Percentiles rank a stretch among this genome's conserved stretches.
Evolutionary conservation across 2,888 invertebrate species (phyloP).

Genomic region (Tenodera sinensis): DNA sequence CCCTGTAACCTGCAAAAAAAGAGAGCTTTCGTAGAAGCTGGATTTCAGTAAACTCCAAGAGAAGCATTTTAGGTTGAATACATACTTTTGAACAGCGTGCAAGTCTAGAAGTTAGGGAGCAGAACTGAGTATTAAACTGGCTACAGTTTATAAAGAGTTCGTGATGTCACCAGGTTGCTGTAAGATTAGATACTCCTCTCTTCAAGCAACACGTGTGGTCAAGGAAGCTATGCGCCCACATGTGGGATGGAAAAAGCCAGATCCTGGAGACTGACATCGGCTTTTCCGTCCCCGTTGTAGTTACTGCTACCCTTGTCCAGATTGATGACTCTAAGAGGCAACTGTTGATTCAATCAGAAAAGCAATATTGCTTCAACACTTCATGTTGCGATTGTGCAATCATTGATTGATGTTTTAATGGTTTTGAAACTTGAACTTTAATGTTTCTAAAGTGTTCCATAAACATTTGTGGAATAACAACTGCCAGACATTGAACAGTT

Average conservation of each 20-base stretch:
- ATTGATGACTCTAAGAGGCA: slow-evolving; percentile 16
- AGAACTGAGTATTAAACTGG: background rate
- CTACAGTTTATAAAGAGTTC: background rate
- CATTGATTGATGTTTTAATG: background rate
- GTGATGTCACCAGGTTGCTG: background rate
- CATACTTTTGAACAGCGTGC: background rate
- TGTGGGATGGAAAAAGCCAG: slow-evolving; percentile 49
- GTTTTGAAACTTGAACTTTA: background rate
- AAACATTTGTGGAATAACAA: background rate
- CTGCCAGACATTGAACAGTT: background rate
- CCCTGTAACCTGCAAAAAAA: background rate
- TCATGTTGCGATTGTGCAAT: background rate
- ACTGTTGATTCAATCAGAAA: background rate
- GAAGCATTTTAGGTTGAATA: background rate
- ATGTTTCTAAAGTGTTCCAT: background rate
- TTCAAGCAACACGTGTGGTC: background rate
- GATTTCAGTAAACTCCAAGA: background rate
- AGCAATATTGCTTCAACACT: background rate
- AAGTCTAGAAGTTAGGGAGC: background rate
- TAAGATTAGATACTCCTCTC: background rate
- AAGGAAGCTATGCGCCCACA: slow-evolving; percentile 1
- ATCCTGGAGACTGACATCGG: slow-evolving; percentile 60
- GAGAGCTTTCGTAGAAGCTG: background rate
- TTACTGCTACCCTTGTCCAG: slow-evolving; percentile 16
- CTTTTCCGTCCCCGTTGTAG: slow-evolving; percentile 28